A percentile compares a stretch with the other conserved stretches of the same genome.
Evolutionary conservation across 2,888 invertebrate species (phyloP).

Genomic region (Thera obeliscata): DNA sequence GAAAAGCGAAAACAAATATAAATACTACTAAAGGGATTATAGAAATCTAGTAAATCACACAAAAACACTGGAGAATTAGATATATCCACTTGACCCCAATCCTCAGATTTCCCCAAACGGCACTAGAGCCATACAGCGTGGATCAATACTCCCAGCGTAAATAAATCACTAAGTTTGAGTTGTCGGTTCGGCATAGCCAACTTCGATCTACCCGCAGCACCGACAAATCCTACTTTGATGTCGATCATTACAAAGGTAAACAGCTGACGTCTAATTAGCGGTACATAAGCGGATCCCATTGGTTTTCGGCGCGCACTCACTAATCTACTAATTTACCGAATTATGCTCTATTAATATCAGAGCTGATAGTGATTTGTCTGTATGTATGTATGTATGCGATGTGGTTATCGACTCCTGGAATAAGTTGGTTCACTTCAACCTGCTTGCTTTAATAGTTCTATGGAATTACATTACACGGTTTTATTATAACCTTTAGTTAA

Average conservation of each 20-base stretch:
- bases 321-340: constrained; percentile 68
- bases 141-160: constrained; percentile 77
- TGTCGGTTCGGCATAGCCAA: constrained; percentile 31
- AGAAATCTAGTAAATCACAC: constrained; percentile 62
- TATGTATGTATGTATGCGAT: constrained; percentile 42
- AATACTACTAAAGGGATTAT: constrained; percentile 54
- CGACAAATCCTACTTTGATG: constrained; percentile 62
- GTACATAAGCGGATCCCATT: constrained; percentile 64
- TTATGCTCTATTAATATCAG: constrained; percentile 63
- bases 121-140: constrained; percentile 60
- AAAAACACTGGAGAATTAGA: constrained; percentile 64
- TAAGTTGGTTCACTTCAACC: constrained; percentile 31
- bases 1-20: constrained; percentile 38
- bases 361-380: constrained; percentile 52
- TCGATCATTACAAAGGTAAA: constrained; percentile 71
- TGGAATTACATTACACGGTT: background rate
- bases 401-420: constrained; percentile 35
- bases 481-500: background rate
- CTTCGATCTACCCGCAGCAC: constrained; percentile 44
- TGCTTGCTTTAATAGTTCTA: constrained; percentile 24
- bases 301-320: constrained; percentile 60
- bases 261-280: constrained; percentile 71
- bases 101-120: constrained; percentile 64
- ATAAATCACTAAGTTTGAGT: constrained; percentile 78
- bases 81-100: constrained; percentile 75